These are phyloP conservation scores for Thereva unica DNA, from an alignment of 2,888 invertebrate species.

Conservation along the genomic window DNA sequence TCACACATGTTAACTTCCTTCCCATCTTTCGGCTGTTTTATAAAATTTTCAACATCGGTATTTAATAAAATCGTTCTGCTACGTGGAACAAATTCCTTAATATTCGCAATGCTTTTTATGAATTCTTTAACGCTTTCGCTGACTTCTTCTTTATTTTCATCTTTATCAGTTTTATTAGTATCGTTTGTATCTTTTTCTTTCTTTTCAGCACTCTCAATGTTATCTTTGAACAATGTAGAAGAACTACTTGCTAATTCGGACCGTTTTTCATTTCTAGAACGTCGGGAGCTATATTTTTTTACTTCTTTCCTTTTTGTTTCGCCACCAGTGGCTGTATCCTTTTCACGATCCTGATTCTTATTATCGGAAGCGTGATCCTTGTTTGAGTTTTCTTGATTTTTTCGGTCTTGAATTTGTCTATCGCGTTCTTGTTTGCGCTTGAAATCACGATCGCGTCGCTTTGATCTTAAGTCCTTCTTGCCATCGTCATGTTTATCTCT, in stretches of 20 bases:
- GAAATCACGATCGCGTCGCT: conserved; percentile 54
- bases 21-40: neutral
- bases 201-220: neutral
- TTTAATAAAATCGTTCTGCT: conserved; percentile 23
- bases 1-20: conserved; percentile 35
- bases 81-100: conserved; percentile 45
- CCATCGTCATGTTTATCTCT: conserved; percentile 6
- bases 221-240: conserved; percentile 11
- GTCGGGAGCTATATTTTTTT: conserved; percentile 50
- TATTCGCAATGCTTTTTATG: conserved; percentile 46
- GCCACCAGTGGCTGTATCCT: conserved; percentile 38
- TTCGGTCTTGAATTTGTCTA: conserved; percentile 49
- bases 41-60: conserved; percentile 19
- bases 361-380: conserved; percentile 37
- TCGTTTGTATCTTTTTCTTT: conserved; percentile 20
- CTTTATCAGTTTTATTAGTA: conserved; percentile 22
- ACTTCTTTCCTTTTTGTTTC: conserved; percentile 46
- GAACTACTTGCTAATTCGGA: conserved; percentile 9
- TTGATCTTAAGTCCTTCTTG: conserved; percentile 50
- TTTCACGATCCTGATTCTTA: conserved; percentile 8
- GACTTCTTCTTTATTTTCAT: conserved; percentile 39
- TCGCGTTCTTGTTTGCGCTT: conserved; percentile 56
- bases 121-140: conserved; percentile 47
- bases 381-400: conserved; percentile 29
- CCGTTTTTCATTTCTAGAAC: conserved; percentile 36